Base-by-base conservation (phyloP, 2,113 vertebrate genomes). In the Kobus ellipsiprymnus region DNA sequence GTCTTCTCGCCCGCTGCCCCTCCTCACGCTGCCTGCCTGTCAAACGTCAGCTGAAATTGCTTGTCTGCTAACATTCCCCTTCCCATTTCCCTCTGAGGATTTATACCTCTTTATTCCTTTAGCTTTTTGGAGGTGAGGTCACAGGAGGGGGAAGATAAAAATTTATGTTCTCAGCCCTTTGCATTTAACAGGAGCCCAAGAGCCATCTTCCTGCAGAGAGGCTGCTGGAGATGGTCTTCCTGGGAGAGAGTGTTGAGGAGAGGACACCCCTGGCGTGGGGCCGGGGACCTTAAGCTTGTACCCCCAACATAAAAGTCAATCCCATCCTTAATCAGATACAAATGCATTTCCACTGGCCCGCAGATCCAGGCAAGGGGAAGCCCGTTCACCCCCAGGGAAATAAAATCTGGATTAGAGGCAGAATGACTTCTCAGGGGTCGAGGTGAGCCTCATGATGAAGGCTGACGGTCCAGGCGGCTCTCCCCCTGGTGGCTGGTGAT, bases 141-240 rank as follows among this genome's bases (percentile, higher is more conserved):
- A 33, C 7, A 48, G 50, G 67, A 88, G 33, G 21, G 46, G 77
- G 90, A 59, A 54, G 71, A 52, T 54, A 44, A 6, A 46, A 59
- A 67, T 96, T 74, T 62, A 46, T 59, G 64, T 82, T 59, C 87
- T 85, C 33, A 17, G 27, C 23, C 33, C 52, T 94, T 87, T 95
- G 55, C 23, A 29, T 81, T 59, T 48, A 81, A 64, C 19, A 52
- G 85, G 62, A 90, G 30, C 33, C 30, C 86, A 14, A 55, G 23
- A 17, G 48, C 74, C 23, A 21, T 44, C 19, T 67, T 50, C 71
- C 48, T 71, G 44, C 57, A 57, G 57, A 59, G 74, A 33, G 46
- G 29, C 14, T 40, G 16, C 7, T 30, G 52, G 48, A 52, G 60
- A 67, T 6, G 86, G 33, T 81, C 44, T 90, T 84, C 86, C 36